Evolutionary conservation across 2,113 vertebrate genomes (phyloP), one percentile per base, ranked within the genome.

Genomic region (Cervus canadensis): DNA sequence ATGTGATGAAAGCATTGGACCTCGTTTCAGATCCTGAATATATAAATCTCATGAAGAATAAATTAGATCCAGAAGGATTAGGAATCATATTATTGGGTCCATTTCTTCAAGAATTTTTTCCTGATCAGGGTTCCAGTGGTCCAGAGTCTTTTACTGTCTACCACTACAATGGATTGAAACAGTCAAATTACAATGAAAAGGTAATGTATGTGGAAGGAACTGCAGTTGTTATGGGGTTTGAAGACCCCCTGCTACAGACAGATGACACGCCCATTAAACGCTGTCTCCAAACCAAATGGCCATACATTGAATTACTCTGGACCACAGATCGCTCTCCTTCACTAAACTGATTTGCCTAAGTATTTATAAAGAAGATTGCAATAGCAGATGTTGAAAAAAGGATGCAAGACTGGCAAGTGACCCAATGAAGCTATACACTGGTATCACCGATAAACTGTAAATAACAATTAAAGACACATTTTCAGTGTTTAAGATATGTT

Each of bases 81-180:
- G 99, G 99, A 96, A 99, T 99, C 97, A 99, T 99, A 97, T 99
- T 99, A 91, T 98, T 99, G 98, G 99, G 99, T 85, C 99, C 99
- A 25, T 99, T 99, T 99, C 99, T 99, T 96, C 99, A 99, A 99
- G 99, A 99, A 98, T 99, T 99, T 98, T 99, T 99, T 98, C 99
- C 99, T 97, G 99, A 99, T 98, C 99, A 99, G 99, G 99, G 99
- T 98, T 99, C 99, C 54, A 99, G 99, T 98, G 99, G 99, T 99
- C 99, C 99, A 97, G 99, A 99, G 98, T 99, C 99, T 71, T 99
- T 99, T 98, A 99, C 99, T 97, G 99, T 99, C 98, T 99, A 99
- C 98, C 99, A 99, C 99, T 99, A 99, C 99, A 99, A 99, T 96
- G 99, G 99, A 94, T 99, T 99, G 97, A 99, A 99, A 98, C 99